phyloP scores from a whole-genome alignment of 2,113 vertebrate species.

The Periophthalmus modestus region DNA sequence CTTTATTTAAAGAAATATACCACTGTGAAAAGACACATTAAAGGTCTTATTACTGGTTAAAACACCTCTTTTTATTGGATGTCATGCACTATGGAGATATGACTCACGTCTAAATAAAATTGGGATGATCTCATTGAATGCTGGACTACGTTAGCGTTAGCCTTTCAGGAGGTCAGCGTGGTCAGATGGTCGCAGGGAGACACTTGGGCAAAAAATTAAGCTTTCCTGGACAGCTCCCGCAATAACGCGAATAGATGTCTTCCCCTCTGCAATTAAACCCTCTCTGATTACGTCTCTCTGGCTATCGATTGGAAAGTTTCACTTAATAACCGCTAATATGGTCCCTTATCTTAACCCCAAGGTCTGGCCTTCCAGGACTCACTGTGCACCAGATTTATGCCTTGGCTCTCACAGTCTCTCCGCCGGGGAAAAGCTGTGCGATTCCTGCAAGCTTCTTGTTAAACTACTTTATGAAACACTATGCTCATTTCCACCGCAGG shows the following conservation, averaged over 20 bases:
- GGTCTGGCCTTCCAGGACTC: slow-evolving; percentile 66
- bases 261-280: slow-evolving; percentile 80
- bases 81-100: slow-evolving; percentile 22
- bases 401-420: slow-evolving; percentile 59
- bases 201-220: slow-evolving; percentile 62
- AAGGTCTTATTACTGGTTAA: slow-evolving; percentile 4
- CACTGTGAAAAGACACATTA: slow-evolving; percentile 7
- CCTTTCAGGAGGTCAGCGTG: slow-evolving; percentile 53
- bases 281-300: slow-evolving; percentile 77
- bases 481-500: slow-evolving; percentile 24
- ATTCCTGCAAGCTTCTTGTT: slow-evolving; percentile 67
- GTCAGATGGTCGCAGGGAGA: slow-evolving; percentile 40
- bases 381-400: slow-evolving; percentile 72
- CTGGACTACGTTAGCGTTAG: slow-evolving; percentile 25
- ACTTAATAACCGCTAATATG: slow-evolving; percentile 80
- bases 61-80: slow-evolving; percentile 7
- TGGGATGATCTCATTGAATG: slow-evolving; percentile 51
- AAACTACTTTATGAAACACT: slow-evolving; percentile 60
- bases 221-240: slow-evolving; percentile 72
- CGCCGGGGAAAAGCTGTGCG: slow-evolving; percentile 66
- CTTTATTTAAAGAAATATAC: slow-evolving; percentile 6
- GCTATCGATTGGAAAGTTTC: slow-evolving; percentile 80
- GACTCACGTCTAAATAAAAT: slow-evolving; percentile 47
- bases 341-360: slow-evolving; percentile 78
- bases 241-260: slow-evolving; percentile 80